Evolutionary conservation across 2,888 invertebrate genomes (phyloP), one percentile per base, ranked within the genome.

Genomic region (Fissipunctia ypsillon): DNA sequence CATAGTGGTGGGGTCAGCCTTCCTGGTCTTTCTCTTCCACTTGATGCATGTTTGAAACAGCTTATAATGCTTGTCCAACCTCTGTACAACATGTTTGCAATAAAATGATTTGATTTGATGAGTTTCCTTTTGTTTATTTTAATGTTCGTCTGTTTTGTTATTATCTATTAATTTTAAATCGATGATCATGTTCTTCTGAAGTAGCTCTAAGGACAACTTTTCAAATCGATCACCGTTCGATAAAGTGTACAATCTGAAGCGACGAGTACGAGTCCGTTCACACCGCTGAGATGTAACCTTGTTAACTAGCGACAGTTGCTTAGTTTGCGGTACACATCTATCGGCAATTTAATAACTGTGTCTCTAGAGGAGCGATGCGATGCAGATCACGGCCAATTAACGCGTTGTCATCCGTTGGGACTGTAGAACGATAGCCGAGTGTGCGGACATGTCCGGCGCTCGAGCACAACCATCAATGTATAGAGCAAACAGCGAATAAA

Each of bases 341-440:
- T 28, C 7, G 4, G 35, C 31, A 66, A 75, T 66, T 61, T 69
- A 59, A 67, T 81, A 76, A 67, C 69, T 71, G 63, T 14, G 50
- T 75, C 70, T 48, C 68, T 43, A 12, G 64, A 76, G 73, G 35
- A 41, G 45, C 54, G 28, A 28, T 68, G 56, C 35, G 73, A 70
- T 81, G 61, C 65, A 60, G 67, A 69, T 82, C 72, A 31, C 60
- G 41, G 69, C 63, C 76, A 84, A 80, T 85, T 82, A 82, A 73
- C 77, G 52, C 69, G 57, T 65, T 75, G 76, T 71, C 57, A 41
- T 78, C 81, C 80, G 22, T 9, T 31, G 83, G 76, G 77, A 66
- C 28, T 16, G 69, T 48, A 45, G 14, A 28, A 5, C 31, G 61
- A 54, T 66, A 60, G 59, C 68, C 31, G 67, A 57, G 35, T 35